Percentiles rank a stretch among this genome's conserved stretches.
Evolutionary conservation across 2,888 invertebrate genomes (phyloP).

Genomic region (Halocaridina rubra): DNA sequence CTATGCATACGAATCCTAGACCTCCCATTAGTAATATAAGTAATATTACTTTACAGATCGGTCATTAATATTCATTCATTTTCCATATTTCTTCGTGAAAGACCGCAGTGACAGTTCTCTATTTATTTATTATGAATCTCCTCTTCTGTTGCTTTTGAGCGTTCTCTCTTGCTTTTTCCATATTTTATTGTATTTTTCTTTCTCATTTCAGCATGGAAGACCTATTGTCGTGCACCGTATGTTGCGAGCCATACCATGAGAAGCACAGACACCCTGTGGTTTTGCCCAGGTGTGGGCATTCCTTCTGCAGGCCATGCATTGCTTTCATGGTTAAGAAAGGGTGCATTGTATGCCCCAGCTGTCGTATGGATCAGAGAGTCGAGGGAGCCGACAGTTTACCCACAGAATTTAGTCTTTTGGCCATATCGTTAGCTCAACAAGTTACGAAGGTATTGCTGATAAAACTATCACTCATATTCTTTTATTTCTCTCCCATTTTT

Average conservation of each 20-base stretch:
- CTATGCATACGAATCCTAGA: no score
- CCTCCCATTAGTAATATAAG: no score
- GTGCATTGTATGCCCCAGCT: slow-evolving; percentile 58
- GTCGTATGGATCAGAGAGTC: slow-evolving; percentile 57
- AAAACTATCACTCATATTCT: background rate
- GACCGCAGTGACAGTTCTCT: no score
- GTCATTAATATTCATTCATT: no score
- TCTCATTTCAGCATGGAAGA: slow-evolving; percentile 51
- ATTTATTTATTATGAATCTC: no score
- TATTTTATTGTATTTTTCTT: no score
- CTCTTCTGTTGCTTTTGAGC: no score
- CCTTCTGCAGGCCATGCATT: slow-evolving; percentile 63
- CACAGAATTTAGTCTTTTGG: slow-evolving; percentile 62
- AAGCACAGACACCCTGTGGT: slow-evolving; percentile 54
- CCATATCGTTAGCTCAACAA: slow-evolving; percentile 59
- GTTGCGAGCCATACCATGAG: slow-evolving; percentile 61
- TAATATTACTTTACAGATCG: no score
- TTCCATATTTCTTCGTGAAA: no score
- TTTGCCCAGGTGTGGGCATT: slow-evolving; percentile 63
- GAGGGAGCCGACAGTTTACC: slow-evolving; percentile 54
- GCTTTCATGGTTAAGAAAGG: slow-evolving; percentile 55
- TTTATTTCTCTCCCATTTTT: background rate
- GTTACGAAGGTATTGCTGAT: slow-evolving; percentile 28
- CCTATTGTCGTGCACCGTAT: slow-evolving; percentile 58
- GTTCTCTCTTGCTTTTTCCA: no score